Evolutionary conservation across 2,888 invertebrate species (phyloP).

Genomic region (Taenaris catops): DNA sequence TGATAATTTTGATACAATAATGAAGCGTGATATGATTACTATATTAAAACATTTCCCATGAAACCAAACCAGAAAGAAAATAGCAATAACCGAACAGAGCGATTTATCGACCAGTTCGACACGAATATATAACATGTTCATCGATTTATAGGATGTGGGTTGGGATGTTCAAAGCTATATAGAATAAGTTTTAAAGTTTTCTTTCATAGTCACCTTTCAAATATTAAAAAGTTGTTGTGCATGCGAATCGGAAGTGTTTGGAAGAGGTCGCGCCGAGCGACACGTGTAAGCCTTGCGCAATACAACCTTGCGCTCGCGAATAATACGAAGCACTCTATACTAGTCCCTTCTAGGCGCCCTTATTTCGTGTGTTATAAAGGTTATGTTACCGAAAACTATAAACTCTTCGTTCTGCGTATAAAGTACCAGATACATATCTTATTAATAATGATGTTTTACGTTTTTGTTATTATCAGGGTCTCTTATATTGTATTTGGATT

Average conservation of each 20-base stretch:
- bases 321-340: slow-evolving; percentile 35
- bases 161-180: slow-evolving; percentile 16
- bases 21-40: too few relatives aligned
- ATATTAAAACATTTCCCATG: too few relatives aligned
- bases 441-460: slow-evolving; percentile 4
- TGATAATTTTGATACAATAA: too few relatives aligned
- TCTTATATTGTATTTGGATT: too few relatives aligned
- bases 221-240: slow-evolving; percentile 52
- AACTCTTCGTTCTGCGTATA: slow-evolving; percentile 1
- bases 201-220: slow-evolving; percentile 65
- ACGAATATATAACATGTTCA: too few relatives aligned
- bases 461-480: neutral
- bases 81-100: too few relatives aligned
- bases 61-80: too few relatives aligned
- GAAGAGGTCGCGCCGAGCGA: slow-evolving; percentile 59
- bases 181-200: slow-evolving; percentile 23
- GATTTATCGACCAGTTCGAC: too few relatives aligned
- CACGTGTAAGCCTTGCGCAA: slow-evolving; percentile 71
- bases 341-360: slow-evolving; percentile 12
- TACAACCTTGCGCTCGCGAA: slow-evolving; percentile 70
- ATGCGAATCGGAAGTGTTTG: slow-evolving; percentile 74
- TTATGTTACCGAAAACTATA: slow-evolving; percentile 4
- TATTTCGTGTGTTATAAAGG: slow-evolving; percentile 2
- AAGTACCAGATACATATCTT: slow-evolving; percentile 8
- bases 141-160: slow-evolving; percentile 32